Conservation (phyloP, 2,113 vertebrate species). For the Plecturocebus donacophilus region DNA sequence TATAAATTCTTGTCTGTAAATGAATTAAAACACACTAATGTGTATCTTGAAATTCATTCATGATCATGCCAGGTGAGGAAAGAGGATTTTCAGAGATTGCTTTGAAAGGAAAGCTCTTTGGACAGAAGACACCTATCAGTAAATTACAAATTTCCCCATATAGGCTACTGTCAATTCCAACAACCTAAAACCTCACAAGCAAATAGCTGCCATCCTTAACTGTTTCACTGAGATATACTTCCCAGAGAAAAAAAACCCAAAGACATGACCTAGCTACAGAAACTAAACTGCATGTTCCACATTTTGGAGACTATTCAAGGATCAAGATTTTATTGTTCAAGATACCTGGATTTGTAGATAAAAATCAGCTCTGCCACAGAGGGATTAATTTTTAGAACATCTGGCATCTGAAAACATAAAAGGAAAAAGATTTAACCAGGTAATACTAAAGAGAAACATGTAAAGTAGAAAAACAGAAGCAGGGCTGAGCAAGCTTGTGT, state of each 20-base stretch:
- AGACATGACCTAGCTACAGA: not conserved
- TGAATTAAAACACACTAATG: not conserved
- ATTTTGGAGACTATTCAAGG: not conserved
- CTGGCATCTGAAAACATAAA: not conserved
- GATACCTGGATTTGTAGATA: not conserved
- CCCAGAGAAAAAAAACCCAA: not conserved
- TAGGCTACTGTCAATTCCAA: no score
- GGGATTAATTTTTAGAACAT: not conserved
- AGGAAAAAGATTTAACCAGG: not conserved
- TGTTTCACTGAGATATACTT: not conserved
- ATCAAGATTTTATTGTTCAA: not conserved
- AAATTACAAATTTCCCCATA: not conserved
- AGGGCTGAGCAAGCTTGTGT: not conserved
- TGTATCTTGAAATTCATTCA: not conserved
- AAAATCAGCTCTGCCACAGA: not conserved
- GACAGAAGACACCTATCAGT: not conserved
- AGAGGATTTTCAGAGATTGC: not conserved
- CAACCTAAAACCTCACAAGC: not conserved
- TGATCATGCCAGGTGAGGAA: not conserved
- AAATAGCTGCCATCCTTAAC: not conserved
- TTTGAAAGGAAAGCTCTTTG: not conserved
- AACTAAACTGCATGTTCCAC: not conserved
- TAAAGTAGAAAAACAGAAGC: conserved; percentile 19
- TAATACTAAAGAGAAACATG: not conserved
- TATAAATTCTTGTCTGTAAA: not conserved